A percentile compares a stretch with the other conserved stretches of the same genome.
phyloP scores from a whole-genome alignment of 2,888 invertebrate species.

The Gari tellinella region DNA sequence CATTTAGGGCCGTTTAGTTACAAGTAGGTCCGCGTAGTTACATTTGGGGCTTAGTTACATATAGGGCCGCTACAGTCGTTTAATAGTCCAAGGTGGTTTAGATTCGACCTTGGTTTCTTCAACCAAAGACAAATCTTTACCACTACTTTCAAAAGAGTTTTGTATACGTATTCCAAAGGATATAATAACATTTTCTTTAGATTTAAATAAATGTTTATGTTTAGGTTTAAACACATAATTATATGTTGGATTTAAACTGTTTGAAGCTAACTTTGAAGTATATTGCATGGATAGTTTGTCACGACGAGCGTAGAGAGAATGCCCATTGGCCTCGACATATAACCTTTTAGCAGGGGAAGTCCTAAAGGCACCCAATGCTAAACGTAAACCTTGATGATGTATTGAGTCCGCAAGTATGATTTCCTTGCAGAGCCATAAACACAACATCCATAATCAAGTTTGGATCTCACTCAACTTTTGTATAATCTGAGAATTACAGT shows the following conservation, averaged over 20 bases:
- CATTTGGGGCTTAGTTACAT: no score
- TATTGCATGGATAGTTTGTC: conserved; percentile 20
- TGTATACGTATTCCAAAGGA: conserved; percentile 3
- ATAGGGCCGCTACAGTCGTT: no score
- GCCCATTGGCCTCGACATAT: conserved; percentile 34
- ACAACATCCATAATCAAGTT: conserved; percentile 49
- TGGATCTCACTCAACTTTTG: conserved; percentile 31
- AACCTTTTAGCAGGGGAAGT: conserved; percentile 41
- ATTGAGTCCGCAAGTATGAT: conserved; percentile 41
- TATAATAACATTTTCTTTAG: conserved; percentile 1
- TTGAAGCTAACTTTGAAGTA: conserved; percentile 8
- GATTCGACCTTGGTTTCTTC: no score
- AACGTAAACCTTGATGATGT: conserved; percentile 45
- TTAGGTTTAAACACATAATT: conserved; percentile 14
- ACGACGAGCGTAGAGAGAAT: conserved; percentile 7
- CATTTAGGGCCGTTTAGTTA: no score
- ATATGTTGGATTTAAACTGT: conserved; percentile 5
- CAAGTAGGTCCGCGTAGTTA: no score
- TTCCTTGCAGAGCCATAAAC: conserved; percentile 48
- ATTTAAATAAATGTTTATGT: neutral
- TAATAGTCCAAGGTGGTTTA: no score
- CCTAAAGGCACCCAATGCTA: conserved; percentile 37
- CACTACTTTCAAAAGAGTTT: no score
- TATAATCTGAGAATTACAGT: conserved; percentile 25
- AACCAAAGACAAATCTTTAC: no score